A percentile compares a stretch with the other conserved stretches of the same genome.
phyloP scores from a whole-genome alignment of 2,888 invertebrate genomes.

The Furcula furcula region DNA sequence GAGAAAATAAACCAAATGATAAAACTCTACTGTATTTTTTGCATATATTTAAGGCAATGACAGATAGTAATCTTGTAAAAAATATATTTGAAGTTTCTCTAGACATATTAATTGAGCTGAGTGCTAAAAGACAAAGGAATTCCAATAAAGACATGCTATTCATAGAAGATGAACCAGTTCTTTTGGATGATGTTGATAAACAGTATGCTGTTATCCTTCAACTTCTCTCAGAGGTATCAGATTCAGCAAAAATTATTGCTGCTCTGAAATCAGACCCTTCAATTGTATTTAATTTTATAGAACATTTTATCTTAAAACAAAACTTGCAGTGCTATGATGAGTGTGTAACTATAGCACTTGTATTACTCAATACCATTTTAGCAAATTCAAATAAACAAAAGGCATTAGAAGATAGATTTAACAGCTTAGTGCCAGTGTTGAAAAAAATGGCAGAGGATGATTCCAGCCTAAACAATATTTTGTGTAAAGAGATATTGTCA shows the following conservation, averaged over 20 bases:
- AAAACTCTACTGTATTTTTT: conserved; percentile 52
- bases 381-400: conserved; percentile 42
- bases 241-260: conserved; percentile 61
- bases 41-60: conserved; percentile 45
- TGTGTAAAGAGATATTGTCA: conserved; percentile 60
- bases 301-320: conserved; percentile 58
- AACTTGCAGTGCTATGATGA: conserved; percentile 49
- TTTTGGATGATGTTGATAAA: conserved; percentile 50
- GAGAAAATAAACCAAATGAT: conserved; percentile 34
- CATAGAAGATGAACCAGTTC: conserved; percentile 57
- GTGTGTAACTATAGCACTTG: conserved; percentile 63
- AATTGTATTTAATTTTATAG: conserved; percentile 71
- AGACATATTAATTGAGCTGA: conserved; percentile 48
- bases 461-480: conserved; percentile 44
- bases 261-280: conserved; percentile 66
- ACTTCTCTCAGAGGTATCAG: conserved; percentile 74
- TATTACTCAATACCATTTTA: conserved; percentile 65
- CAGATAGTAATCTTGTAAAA: conserved; percentile 37
- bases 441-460: conserved; percentile 42
- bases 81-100: conserved; percentile 55
- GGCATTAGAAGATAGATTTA: conserved; percentile 40
- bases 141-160: conserved; percentile 50
- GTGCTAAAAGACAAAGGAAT: conserved; percentile 36
- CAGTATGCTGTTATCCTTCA: conserved; percentile 72
- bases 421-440: conserved; percentile 49